These are phyloP conservation scores for Epicauta chinensis DNA, from an alignment of 1,140 invertebrate species.

Conservation along the genomic window DNA sequence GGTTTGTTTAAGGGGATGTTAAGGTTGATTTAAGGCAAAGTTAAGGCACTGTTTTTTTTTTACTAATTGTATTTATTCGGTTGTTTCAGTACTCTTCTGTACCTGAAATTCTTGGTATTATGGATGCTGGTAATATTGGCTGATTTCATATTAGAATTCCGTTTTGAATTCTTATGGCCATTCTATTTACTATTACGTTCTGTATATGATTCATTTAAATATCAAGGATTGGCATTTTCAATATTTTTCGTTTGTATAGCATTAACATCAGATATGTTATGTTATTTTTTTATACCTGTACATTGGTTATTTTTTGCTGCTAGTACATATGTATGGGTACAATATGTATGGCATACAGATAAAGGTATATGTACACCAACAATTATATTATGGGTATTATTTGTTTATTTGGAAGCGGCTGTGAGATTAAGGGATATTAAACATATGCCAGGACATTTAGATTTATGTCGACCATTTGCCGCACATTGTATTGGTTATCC, in stretches of 20 bases:
- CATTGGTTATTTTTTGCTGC: constrained; percentile 97
- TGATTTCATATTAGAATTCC: constrained; percentile 96
- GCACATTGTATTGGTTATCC: constrained; percentile 98
- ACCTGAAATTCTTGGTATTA: constrained; percentile 92
- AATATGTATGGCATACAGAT: constrained; percentile 99
- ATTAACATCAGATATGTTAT: constrained; percentile 97
- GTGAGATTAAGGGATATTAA: constrained; percentile 81
- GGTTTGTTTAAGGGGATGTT: no score
- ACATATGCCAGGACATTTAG: constrained; percentile 83
- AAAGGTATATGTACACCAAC: constrained; percentile 87
- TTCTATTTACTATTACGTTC: constrained; percentile 95
- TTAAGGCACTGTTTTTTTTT: no score
- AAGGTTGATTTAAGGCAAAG: no score
- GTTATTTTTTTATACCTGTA: constrained; percentile 98
- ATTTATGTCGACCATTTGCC: constrained; percentile 95
- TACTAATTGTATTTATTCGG: no score
- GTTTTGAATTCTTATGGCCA: constrained; percentile 98
- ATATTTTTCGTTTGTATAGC: constrained; percentile 98
- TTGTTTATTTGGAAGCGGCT: constrained; percentile 92
- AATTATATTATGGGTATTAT: constrained; percentile 88
- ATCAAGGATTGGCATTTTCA: constrained; percentile 97
- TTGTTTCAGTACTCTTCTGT: constrained; percentile 78
- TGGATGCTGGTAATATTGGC: constrained; percentile 94
- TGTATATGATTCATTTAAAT: constrained; percentile 97
- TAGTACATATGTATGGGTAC: constrained; percentile 98